Conservation (phyloP, 2,113 vertebrate species). For the Leuciscus idus region DNA sequence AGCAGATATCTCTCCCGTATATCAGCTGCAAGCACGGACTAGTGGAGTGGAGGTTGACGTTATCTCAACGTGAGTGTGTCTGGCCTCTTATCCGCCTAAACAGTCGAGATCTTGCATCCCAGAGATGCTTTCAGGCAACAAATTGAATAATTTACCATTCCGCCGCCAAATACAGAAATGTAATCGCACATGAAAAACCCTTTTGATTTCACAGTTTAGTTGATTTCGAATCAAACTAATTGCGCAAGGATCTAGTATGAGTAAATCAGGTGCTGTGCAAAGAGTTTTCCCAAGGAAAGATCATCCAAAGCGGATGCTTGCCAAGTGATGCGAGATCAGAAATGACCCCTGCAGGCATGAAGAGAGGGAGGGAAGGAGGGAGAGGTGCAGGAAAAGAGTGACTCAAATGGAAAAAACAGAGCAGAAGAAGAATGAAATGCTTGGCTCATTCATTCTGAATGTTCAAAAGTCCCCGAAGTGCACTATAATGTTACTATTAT, state of each 20-base stretch:
- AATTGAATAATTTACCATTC: not conserved
- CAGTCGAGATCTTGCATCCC: constrained; percentile 8
- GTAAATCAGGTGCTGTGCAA: constrained; percentile 1
- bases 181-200: not conserved
- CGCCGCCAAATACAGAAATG: not conserved
- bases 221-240: not conserved
- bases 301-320: constrained; percentile 1
- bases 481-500: constrained; percentile 34
- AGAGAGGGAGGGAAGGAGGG: not conserved
- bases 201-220: not conserved
- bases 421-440: constrained; percentile 3
- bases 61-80: constrained; percentile 21
- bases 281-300: constrained; percentile 12
- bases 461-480: constrained; percentile 36
- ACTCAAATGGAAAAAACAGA: constrained; percentile 44
- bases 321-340: constrained; percentile 41
- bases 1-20: constrained; percentile 46
- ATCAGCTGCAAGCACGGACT: constrained; percentile 34
- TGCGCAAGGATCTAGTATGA: not conserved
- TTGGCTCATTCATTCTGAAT: constrained; percentile 32
- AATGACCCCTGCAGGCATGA: constrained; percentile 24
- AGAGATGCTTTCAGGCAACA: constrained; percentile 29
- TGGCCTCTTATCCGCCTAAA: constrained; percentile 30
- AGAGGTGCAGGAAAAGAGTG: not conserved
- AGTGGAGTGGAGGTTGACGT: constrained; percentile 19